Evolutionary conservation across 1,140 invertebrate genomes (phyloP).

Genomic region (Eciton burchellii): DNA sequence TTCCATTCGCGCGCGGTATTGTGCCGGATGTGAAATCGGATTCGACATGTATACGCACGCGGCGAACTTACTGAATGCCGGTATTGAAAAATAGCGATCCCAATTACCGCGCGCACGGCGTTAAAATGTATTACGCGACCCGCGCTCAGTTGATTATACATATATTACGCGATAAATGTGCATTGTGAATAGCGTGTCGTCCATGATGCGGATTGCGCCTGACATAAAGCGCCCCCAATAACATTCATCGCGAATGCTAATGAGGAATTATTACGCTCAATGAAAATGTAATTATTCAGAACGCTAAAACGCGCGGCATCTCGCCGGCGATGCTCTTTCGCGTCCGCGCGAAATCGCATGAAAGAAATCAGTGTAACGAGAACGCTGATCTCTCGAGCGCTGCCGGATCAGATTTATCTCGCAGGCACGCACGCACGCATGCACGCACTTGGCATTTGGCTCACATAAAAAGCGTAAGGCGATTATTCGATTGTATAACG

Average conservation of each 20-base stretch:
- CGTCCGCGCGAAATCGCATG: background rate
- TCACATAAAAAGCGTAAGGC: conserved; percentile 39
- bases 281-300: conserved; percentile 51
- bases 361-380: conserved; percentile 36
- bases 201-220: conserved; percentile 39
- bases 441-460: conserved; percentile 18
- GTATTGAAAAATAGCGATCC: conserved; percentile 6
- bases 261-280: conserved; percentile 57
- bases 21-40: background rate
- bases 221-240: conserved; percentile 51
- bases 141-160: conserved; percentile 13
- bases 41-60: background rate
- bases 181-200: conserved; percentile 34
- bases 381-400: conserved; percentile 21
- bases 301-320: conserved; percentile 5
- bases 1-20: background rate
- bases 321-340: background rate
- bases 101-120: background rate
- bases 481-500: conserved; percentile 53
- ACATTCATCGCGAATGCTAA: conserved; percentile 40
- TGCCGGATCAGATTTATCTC: conserved; percentile 33
- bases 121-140: conserved; percentile 33
- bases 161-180: conserved; percentile 17
- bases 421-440: conserved; percentile 20
- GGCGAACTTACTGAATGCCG: background rate